These are phyloP conservation scores for Diarsia dahlii DNA, from an alignment of 2,888 invertebrate species.

Conservation along the genomic window DNA sequence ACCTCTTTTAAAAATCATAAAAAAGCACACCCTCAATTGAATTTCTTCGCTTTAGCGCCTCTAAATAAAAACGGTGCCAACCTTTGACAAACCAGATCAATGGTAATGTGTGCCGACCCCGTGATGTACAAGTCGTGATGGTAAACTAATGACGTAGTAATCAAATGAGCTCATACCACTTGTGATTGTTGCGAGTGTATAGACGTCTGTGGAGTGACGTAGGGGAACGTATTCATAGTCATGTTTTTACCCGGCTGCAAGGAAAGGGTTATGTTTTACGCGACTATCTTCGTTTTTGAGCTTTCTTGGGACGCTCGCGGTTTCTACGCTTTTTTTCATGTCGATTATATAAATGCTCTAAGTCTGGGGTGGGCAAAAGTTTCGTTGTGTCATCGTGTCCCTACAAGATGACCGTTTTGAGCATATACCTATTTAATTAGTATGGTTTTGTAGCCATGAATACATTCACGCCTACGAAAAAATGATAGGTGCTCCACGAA, in stretches of 20 bases:
- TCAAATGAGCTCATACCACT: constrained; percentile 59
- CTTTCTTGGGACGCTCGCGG: background rate
- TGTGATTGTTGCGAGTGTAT: constrained; percentile 69
- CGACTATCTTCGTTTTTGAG: too few relatives aligned
- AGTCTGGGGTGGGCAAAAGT: background rate
- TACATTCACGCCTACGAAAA: too few relatives aligned
- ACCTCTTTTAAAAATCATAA: background rate
- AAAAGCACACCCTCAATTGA: background rate
- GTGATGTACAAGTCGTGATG: constrained; percentile 38
- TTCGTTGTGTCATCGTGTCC: too few relatives aligned
- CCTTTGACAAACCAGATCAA: constrained; percentile 4
- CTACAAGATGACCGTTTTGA: background rate
- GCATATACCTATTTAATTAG: too few relatives aligned
- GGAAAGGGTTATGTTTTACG: too few relatives aligned
- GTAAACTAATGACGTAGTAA: constrained; percentile 66
- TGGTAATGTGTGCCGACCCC: constrained; percentile 22
- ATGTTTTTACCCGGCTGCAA: background rate
- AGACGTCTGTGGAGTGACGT: constrained; percentile 37
- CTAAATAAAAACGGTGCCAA: background rate
- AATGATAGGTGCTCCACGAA: too few relatives aligned
- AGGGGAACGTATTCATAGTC: constrained; percentile 54
- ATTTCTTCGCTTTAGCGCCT: background rate
- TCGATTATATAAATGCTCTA: too few relatives aligned
- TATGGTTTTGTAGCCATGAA: too few relatives aligned
- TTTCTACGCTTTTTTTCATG: background rate